Base-by-base conservation (phyloP, 2,888 invertebrate genomes). In the Trichogramma evanescens region DNA sequence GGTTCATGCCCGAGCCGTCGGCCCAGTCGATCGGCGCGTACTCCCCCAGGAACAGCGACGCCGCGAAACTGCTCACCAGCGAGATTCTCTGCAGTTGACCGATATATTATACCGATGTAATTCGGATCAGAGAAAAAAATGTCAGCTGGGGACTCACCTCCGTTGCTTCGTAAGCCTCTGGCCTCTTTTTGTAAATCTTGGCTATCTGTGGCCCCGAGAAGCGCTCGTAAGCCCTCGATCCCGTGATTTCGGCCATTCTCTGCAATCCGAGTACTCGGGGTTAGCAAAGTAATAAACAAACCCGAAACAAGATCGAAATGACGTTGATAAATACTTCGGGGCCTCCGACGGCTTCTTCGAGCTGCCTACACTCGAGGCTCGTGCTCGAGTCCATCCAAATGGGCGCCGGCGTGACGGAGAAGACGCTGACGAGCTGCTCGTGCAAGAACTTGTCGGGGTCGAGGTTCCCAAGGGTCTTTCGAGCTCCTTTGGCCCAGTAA, bases 301-400 rank as follows among this genome's bases (percentile, higher is more conserved):
- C 46, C 13, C 39, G 5, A 38, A 38, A 48, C 3, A 10, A 46
- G 39, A 53, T 26, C 26, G 9, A 50, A 53, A 56, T 9, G 39
- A n/a, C n/a, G 1, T 42, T 8, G 10, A 5, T 41, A 59, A 68
- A 69, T 75, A 91, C 91, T 80, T 85, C 80, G 13, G 88, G 76
- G 4, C 91, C 95, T 4, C 95, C 95, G 7, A 93, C 83, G 26
- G 85, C 86, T 40, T 87, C 84, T 78, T 97, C 96, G 63, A 98
- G 79, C 65, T 87, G 82, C 63, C 81, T 80, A 74, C 95, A 95
- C 72, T 93, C 87, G 46, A 81, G 79, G 0, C 83, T 83, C 67
- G 87, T 94, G 67, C 90, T 93, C 4, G 91, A 89, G 78, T 98
- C 97, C 94, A 96, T 94, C 98, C 98, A 98, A 10, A 96, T 87